These are phyloP conservation scores for Siniperca obscura DNA, from an alignment of 2,797 vertebrate species.

Conservation along the genomic window DNA sequence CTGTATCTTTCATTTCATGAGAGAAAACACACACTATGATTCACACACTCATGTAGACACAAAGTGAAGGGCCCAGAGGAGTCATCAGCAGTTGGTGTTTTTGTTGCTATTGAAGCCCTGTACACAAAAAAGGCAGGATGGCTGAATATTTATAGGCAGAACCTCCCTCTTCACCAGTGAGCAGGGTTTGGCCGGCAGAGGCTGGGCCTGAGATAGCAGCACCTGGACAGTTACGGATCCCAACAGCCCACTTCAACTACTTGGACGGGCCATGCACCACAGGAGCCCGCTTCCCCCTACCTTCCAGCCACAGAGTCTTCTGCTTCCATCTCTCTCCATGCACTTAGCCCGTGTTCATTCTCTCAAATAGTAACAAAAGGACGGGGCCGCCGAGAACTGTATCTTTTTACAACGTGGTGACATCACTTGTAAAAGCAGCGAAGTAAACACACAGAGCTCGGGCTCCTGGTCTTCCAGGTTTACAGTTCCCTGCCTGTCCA, in stretches of 20 bases:
- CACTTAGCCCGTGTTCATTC: conserved; percentile 76
- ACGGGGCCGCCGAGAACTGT: conserved; percentile 75
- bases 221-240: conserved; percentile 84
- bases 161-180: conserved; percentile 64
- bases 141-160: conserved; percentile 73
- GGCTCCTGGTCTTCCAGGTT: conserved; percentile 79
- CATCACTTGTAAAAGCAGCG: conserved; percentile 81
- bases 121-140: conserved; percentile 54
- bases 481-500: conserved; percentile 72
- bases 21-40: conserved; percentile 43
- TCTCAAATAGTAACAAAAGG: conserved; percentile 81
- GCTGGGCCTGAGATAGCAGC: conserved; percentile 61
- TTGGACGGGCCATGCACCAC: conserved; percentile 65
- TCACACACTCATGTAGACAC: conserved; percentile 32
- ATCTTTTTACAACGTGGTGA: conserved; percentile 83
- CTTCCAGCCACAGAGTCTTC: conserved; percentile 40
- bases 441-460: conserved; percentile 74
- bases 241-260: conserved; percentile 74
- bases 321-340: conserved; percentile 53
- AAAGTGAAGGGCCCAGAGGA: conserved; percentile 40
- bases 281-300: conserved; percentile 47
- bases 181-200: conserved; percentile 56
- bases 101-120: conserved; percentile 65
- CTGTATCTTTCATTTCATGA: conserved; percentile 51
- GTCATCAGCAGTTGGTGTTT: conserved; percentile 69